phyloP scores from a whole-genome alignment of 2,888 invertebrate genomes.

The Chymomyza amoena region DNA sequence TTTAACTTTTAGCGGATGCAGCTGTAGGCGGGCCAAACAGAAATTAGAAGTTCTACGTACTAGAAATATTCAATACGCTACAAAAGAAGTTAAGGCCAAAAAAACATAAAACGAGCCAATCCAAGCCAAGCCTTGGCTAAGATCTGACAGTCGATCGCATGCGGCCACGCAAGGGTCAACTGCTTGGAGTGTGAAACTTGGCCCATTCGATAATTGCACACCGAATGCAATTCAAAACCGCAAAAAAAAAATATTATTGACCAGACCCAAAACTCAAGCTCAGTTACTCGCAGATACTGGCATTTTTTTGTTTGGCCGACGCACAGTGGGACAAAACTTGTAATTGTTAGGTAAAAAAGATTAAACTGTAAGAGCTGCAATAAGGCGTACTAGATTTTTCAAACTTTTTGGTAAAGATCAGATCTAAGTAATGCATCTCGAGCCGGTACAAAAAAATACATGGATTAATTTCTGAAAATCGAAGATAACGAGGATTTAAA shows the following conservation, averaged over 20 bases:
- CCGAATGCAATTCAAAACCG: neutral
- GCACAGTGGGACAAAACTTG: neutral
- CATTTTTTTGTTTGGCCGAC: neutral
- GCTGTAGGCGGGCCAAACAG: neutral
- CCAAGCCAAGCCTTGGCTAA: neutral
- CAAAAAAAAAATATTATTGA: conserved; percentile 15
- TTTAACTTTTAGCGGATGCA: neutral
- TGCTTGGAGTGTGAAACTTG: neutral
- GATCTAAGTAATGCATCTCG: too few species aligned
- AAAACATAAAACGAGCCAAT: too few species aligned
- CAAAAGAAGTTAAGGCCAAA: conserved; percentile 16
- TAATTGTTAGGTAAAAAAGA: neutral
- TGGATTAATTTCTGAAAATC: too few species aligned
- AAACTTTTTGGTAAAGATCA: too few species aligned
- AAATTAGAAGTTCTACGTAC: neutral
- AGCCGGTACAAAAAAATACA: too few species aligned
- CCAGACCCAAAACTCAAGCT: neutral
- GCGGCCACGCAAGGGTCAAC: neutral
- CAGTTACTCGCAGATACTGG: neutral
- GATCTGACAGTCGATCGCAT: neutral
- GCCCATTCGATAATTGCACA: neutral
- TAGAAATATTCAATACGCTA: neutral
- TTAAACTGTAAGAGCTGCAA: too few species aligned
- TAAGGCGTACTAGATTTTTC: too few species aligned
- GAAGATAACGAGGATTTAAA: too few species aligned